Evolutionary conservation across 2,113 vertebrate genomes (phyloP), one percentile per base, ranked within the genome.

Genomic region (Catharus minimus): DNA sequence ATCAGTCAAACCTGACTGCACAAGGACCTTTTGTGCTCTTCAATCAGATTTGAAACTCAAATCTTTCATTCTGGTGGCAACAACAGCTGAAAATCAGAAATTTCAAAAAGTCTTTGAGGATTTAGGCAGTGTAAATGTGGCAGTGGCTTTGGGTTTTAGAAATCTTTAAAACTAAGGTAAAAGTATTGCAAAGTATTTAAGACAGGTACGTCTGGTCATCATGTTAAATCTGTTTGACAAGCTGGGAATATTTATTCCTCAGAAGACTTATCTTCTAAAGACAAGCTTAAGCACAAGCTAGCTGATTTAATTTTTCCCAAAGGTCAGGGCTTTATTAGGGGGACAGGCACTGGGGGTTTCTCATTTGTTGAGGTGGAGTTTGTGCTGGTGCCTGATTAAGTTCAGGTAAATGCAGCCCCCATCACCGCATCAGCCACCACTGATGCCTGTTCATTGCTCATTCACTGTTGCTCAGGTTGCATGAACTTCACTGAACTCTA

Each of bases 171-270:
- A 55, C 14, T 41, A 38, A 72, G 74, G 76, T 58, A 12, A 39
- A 82, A 33, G 50, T 68, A 73, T 72, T 56, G 69, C 18, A 47
- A 60, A 49, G 30, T 74, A 46, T 73, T 90, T 75, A 20, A 72
- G 73, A 58, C 30, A 41, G 41, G 19, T 52, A 4, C 0, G 5
- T 75, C 81, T 84, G 66, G 57, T 75, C 61, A 38, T 55, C 44
- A 8, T 2, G 17, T 83, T 78, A 69, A 93, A 69, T 78, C 69
- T 84, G 57, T 79, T 60, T 75, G 90, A 86, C 30, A 27, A 62
- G 67, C 68, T 73, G 76, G 39, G 71, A 92, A 82, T 82, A 61
- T 90, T 92, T 75, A 72, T 68, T 84, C 77, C 55, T 90, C 15
- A 7, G 57, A 55, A 89, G 74, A 84, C 17, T 92, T 84, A 89